A percentile compares a stretch with the other conserved stretches of the same genome.
Evolutionary conservation across 2,797 vertebrate species (phyloP).

Genomic region (Aselliscus stoliczkanus): DNA sequence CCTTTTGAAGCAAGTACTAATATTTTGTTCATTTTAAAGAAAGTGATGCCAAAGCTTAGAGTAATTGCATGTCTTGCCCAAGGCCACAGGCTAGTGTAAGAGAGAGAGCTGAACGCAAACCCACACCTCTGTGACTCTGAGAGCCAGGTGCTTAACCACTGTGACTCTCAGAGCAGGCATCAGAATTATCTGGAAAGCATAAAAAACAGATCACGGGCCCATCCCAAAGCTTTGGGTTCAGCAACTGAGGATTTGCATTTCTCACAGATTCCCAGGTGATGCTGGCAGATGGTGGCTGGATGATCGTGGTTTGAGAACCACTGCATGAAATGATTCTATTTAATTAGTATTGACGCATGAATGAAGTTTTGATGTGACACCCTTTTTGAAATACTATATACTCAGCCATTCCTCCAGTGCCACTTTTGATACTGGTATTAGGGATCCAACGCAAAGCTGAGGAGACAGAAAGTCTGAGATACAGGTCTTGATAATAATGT

Average conservation of each 20-base stretch:
- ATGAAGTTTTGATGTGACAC: neutral
- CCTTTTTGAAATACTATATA: neutral
- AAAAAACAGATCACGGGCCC: neutral
- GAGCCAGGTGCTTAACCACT: neutral
- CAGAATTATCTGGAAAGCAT: neutral
- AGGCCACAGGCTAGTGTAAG: neutral
- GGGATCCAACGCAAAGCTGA: neutral
- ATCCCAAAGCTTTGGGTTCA: neutral
- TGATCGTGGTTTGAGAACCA: neutral
- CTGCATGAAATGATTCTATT: neutral
- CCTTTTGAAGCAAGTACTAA: neutral
- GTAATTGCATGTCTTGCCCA: neutral
- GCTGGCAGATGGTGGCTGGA: neutral
- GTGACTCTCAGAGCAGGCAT: neutral
- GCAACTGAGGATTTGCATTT: neutral
- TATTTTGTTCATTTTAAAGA: constrained; percentile 13
- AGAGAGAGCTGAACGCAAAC: neutral
- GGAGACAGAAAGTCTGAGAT: neutral
- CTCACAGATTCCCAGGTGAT: neutral
- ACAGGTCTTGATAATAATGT: neutral
- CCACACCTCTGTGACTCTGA: neutral
- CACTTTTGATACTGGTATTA: neutral
- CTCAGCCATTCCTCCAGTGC: neutral
- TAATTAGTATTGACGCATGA: neutral
- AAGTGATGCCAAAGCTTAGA: neutral